These are phyloP conservation scores for Apaloderma vittatum DNA, from an alignment of 2,113 vertebrate species.

Conservation along the genomic window DNA sequence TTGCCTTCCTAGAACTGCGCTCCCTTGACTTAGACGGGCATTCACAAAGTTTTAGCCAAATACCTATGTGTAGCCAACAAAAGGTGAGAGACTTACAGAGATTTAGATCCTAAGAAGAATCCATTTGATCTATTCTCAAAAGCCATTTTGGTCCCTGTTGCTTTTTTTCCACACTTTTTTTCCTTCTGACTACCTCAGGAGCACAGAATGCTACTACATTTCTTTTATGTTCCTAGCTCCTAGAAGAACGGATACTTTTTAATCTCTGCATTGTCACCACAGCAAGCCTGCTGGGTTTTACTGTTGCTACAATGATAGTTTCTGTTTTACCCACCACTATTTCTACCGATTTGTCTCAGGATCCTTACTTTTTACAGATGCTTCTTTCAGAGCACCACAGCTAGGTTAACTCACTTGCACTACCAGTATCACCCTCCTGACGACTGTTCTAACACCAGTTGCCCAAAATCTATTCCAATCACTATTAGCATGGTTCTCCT, in stretches of 20 bases:
- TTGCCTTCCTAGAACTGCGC: accelerated
- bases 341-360: not conserved
- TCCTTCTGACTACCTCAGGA: not conserved
- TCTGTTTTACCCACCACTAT: not conserved
- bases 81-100: not conserved
- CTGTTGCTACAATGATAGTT: not conserved
- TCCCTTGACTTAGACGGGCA: not conserved
- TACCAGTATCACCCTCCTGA: not conserved
- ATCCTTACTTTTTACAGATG: not conserved
- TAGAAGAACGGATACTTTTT: not conserved
- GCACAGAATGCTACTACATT: not conserved
- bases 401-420: not conserved
- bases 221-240: not conserved
- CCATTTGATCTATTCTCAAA: not conserved
- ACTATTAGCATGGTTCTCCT: not conserved
- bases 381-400: not conserved
- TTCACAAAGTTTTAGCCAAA: not conserved
- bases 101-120: not conserved
- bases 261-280: not conserved
- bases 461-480: not conserved
- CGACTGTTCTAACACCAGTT: not conserved
- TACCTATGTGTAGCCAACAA: not conserved
- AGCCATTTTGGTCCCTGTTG: accelerated
- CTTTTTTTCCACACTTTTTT: not conserved
- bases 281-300: not conserved